These are phyloP conservation scores for Geotrypetes seraphini DNA, from an alignment of 2,797 vertebrate species.

Conservation along the genomic window DNA sequence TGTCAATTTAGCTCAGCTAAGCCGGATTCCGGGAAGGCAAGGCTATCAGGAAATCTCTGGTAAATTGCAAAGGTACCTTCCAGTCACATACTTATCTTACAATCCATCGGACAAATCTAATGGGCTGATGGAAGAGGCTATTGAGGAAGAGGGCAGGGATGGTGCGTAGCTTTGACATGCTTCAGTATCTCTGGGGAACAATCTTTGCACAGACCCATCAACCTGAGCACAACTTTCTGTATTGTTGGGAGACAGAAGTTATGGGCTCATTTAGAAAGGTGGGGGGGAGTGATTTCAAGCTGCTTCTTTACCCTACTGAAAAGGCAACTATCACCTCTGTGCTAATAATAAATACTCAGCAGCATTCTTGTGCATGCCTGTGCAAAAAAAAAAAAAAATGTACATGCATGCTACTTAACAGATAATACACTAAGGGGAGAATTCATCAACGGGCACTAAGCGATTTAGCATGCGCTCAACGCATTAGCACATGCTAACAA, in stretches of 20 bases:
- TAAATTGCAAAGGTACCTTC: constrained; percentile 19
- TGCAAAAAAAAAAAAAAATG: too few species aligned
- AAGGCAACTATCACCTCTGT: background rate
- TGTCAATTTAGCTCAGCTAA: constrained; percentile 18
- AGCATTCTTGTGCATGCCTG: too few species aligned
- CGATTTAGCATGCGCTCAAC: too few species aligned
- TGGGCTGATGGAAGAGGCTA: constrained; percentile 6
- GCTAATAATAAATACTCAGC: too few species aligned
- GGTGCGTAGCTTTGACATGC: background rate
- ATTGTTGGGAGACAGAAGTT: background rate
- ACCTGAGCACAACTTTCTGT: constrained; percentile 1
- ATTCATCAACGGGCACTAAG: too few species aligned
- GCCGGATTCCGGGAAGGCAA: constrained; percentile 10
- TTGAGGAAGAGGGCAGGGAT: constrained; percentile 13
- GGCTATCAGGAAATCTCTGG: constrained; percentile 19
- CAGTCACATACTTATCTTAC: constrained; percentile 20
- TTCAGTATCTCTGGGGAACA: background rate
- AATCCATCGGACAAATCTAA: constrained; percentile 1
- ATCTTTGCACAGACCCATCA: constrained; percentile 9
- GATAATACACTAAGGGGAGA: too few species aligned
- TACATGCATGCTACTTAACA: too few species aligned
- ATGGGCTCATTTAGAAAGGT: background rate
- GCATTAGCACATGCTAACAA: too few species aligned
- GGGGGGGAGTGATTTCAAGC: background rate
- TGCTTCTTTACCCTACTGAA: background rate